A percentile compares a stretch with the other conserved stretches of the same genome.
These are phyloP conservation scores for Orussus abietinus DNA, from an alignment of 1,140 invertebrate genomes.

Conservation along the genomic window DNA sequence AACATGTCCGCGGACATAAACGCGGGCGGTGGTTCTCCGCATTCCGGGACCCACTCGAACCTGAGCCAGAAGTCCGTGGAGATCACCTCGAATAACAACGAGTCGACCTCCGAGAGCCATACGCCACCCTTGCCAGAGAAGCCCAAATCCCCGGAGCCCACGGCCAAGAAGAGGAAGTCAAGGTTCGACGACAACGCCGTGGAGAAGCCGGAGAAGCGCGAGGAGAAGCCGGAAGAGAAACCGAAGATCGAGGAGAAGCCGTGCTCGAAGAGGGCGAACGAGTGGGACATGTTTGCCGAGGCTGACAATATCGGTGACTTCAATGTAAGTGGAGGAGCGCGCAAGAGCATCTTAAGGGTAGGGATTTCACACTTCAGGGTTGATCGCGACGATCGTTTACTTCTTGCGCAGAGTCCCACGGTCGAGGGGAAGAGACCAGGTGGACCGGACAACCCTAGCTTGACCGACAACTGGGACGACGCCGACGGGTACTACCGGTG, in stretches of 20 bases:
- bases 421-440: constrained; percentile 63
- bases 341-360: too few species aligned
- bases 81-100: constrained; percentile 41
- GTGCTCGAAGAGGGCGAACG: constrained; percentile 53
- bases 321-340: constrained; percentile 83
- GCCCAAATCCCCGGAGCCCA: constrained; percentile 30
- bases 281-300: constrained; percentile 87
- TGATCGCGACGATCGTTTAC: too few species aligned
- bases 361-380: too few species aligned
- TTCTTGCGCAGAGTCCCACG: constrained; percentile 72
- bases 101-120: constrained; percentile 45
- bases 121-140: constrained; percentile 47
- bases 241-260: constrained; percentile 31
- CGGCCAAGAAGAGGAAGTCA: constrained; percentile 41
- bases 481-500: constrained; percentile 89
- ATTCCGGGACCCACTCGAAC: constrained; percentile 36
- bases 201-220: constrained; percentile 38
- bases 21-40: constrained; percentile 34
- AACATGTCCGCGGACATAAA: constrained; percentile 50
- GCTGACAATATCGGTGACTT: constrained; percentile 82
- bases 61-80: constrained; percentile 36
- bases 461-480: constrained; percentile 99
- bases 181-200: constrained; percentile 40
- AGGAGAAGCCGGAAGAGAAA: constrained; percentile 42
- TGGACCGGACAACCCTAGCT: constrained; percentile 79